Evolutionary conservation across 2,113 vertebrate genomes (phyloP).

Genomic region (Nesogale talazaci): DNA sequence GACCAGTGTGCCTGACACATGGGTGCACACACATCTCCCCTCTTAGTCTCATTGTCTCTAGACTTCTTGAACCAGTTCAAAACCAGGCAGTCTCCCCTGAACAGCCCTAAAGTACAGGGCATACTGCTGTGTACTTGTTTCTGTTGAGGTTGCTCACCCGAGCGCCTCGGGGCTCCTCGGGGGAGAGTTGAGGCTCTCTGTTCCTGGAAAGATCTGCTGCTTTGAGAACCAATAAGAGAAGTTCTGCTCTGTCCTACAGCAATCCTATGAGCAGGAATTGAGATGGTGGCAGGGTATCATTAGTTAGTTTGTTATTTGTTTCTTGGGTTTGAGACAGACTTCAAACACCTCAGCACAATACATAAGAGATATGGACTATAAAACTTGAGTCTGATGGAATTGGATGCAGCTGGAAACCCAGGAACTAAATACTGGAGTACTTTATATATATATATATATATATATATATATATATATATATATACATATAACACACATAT

Average conservation of each 20-base stretch:
- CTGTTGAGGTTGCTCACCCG: conserved; percentile 79
- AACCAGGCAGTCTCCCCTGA: conserved; percentile 76
- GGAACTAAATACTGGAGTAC: conserved; percentile 66
- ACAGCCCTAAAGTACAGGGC: conserved; percentile 78
- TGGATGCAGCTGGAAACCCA: conserved; percentile 78
- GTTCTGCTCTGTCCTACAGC: too few relatives aligned
- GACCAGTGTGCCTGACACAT: conserved; percentile 73
- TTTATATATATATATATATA: too few relatives aligned
- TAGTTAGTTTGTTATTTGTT: too few relatives aligned
- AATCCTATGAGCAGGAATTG: too few relatives aligned
- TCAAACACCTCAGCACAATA: conserved; percentile 69
- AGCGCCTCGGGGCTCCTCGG: neutral
- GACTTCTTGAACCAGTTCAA: conserved; percentile 80
- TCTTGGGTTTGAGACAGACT: too few relatives aligned
- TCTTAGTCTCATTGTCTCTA: conserved; percentile 76
- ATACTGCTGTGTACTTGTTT: conserved; percentile 74
- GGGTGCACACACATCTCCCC: conserved; percentile 70
- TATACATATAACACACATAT: neutral
- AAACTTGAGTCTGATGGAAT: conserved; percentile 76
- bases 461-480: conserved; percentile 18
- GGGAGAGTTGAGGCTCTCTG: too few relatives aligned
- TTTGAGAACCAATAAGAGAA: too few relatives aligned
- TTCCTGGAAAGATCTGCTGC: too few relatives aligned
- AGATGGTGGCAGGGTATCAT: too few relatives aligned
- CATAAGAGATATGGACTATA: conserved; percentile 65